Evolutionary conservation across 2,113 vertebrate species (phyloP), one percentile per base, ranked within the genome.

Genomic region (Uria lomvia): DNA sequence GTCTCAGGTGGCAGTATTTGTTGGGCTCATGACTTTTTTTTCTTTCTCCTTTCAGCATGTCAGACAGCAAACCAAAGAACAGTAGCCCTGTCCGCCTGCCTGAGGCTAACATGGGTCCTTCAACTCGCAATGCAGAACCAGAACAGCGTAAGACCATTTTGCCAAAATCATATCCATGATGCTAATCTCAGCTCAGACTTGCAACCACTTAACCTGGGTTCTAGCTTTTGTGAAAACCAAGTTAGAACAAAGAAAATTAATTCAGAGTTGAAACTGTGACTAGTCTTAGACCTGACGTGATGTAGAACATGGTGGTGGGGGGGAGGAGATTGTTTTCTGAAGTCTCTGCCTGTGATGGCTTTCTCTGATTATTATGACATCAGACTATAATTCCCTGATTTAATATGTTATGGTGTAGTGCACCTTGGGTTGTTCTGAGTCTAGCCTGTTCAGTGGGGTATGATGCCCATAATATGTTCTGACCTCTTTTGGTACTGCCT

Each of bases 41-140:
- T n/a, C 18, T 70, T 78, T 81, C 36, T 92, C 43, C 53, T 97
- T 94, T 84, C 74, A 99, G 99, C 55, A 59, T 86, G 42, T 97
- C 93, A 66, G 99, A 99, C 82, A 98, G 86, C 94, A 98, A 99
- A 89, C 97, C 97, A 9, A 99, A 98, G 98, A 98, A 82, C 67
- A 99, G 97, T 98, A 99, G 99, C 62, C 99, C 99, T 4, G 98
- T 99, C 59, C 98, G 98, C 86, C 94, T 98, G 81, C 98, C 95
- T 5, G 99, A 99, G 59, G 90, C 97, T 3, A 92, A 84, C 53
- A 70, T 88, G 8, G 98, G 98, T 65, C 98, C 97, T 93, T 90
- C 97, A 20, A 98, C 96, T 88, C 99, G 99, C 42, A 87, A 20
- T 43, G 29, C 93, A 8, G 99, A 99, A 14, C 19, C 97, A 0